Evolutionary conservation across 1,140 invertebrate species (phyloP).

Genomic region (Ctenoplectra terminalis): DNA sequence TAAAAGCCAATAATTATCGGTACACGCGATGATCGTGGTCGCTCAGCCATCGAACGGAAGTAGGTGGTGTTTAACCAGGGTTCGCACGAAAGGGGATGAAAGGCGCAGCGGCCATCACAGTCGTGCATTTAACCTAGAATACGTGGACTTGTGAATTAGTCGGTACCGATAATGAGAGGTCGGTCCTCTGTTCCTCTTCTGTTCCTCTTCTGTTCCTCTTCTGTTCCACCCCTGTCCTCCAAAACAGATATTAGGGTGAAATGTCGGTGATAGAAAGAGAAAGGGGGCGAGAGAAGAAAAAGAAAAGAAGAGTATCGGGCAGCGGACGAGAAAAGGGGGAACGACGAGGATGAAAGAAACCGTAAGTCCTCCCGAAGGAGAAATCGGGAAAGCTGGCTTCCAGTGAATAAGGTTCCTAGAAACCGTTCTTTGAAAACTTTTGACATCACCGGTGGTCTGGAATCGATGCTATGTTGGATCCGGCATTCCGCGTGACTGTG

Average conservation of each 20-base stretch:
- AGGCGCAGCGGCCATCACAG: slow-evolving; percentile 18
- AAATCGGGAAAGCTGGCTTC: slow-evolving; percentile 35
- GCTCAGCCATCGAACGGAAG: slow-evolving; percentile 66
- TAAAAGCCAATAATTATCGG: slow-evolving; percentile 71
- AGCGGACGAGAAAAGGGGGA: not conserved
- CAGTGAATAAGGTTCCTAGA: slow-evolving; percentile 52
- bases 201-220: slow-evolving; percentile 3
- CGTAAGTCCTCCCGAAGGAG: slow-evolving; percentile 26
- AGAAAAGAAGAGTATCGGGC: not conserved
- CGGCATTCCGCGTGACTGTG: slow-evolving; percentile 50
- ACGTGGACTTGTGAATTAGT: slow-evolving; percentile 62
- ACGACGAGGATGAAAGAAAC: slow-evolving; percentile 27
- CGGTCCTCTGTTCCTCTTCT: slow-evolving; percentile 22
- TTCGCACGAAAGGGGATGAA: slow-evolving; percentile 59
- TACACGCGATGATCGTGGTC: slow-evolving; percentile 53
- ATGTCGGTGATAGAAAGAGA: not conserved
- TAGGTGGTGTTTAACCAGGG: slow-evolving; percentile 62
- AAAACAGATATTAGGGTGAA: slow-evolving; percentile 16
- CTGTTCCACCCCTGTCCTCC: slow-evolving; percentile 5
- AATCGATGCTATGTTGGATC: slow-evolving; percentile 29
- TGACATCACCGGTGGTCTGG: slow-evolving; percentile 50
- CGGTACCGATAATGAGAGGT: slow-evolving; percentile 62
- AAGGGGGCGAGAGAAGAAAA: slow-evolving; percentile 11
- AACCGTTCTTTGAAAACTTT: slow-evolving; percentile 44
- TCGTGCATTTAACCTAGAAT: slow-evolving; percentile 27